Base-by-base conservation (phyloP, 1,140 invertebrate genomes). In the Drosophila busckii region DNA sequence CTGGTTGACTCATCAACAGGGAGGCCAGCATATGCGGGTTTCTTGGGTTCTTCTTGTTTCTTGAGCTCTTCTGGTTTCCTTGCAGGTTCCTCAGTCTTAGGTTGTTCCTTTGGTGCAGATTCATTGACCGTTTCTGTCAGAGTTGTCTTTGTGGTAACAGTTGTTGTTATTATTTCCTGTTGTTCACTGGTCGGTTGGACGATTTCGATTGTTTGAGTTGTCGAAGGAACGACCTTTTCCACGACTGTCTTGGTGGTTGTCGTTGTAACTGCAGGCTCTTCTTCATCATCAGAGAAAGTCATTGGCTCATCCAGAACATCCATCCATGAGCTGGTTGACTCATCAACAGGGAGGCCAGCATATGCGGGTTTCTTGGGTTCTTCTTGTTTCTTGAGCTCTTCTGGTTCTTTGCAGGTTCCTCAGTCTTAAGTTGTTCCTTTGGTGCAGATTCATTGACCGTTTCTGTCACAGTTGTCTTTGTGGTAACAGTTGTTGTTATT, bases 291-390 rank as follows among this genome's bases (percentile, higher is more conserved):
- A 10, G 84, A 80, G 46, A 89, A 86, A 7, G 69, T 65, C 34
- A 90, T 88, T 42, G 88, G 86, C 69, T 89, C 88, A 60, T 90
- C 89, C 29, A 90, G 62, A 40, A 89, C 83, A 73, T 87, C 83
- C 75, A 90, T 88, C 87, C 89, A 90, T 9, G 87, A 67, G 53
- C 88, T 87, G 19, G 19, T 20, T 15, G 7, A 9, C 4, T 29
- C 12, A 6, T 16, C 56, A 4, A 38, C 26, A 20, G 9, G 4
- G 7, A 55, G 10, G 15, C 84, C 87, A 41, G 85, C 87, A 49
- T 88, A 87, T 15, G 62, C 70, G 10, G 54, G 37, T 42, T 71
- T 82, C 19, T 56, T 59, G 7, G 16, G 8, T 29, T 23, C 28
- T 40, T 8, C 41, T 16, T 29, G n/a, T 10, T n/a, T n/a, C n/a